phyloP scores from a whole-genome alignment of 2,888 invertebrate species.

The Dastarcus helophoroides region DNA sequence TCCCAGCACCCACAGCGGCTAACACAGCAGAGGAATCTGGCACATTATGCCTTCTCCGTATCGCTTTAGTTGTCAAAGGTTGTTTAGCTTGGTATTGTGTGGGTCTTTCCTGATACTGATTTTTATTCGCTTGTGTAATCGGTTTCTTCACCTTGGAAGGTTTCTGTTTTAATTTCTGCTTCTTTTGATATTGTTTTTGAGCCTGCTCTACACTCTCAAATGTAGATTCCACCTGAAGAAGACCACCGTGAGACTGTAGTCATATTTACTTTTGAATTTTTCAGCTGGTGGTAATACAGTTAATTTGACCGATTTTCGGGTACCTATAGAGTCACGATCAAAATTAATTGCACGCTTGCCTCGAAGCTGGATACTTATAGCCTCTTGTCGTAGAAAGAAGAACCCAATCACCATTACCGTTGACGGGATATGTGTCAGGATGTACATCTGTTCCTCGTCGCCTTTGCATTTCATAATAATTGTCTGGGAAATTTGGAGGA shows the following conservation, averaged over 20 bases:
- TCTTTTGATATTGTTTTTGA: conserved; percentile 35
- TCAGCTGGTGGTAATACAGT: conserved; percentile 61
- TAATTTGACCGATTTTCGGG: conserved; percentile 37
- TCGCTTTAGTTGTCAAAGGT: conserved; percentile 5
- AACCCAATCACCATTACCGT: conserved; percentile 67
- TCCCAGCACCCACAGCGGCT: conserved; percentile 65
- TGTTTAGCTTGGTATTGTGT: background rate
- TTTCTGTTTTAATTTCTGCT: conserved; percentile 24
- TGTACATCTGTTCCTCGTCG: conserved; percentile 31
- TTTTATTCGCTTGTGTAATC: conserved; percentile 12
- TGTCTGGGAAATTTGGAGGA: conserved; percentile 41
- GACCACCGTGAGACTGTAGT: conserved; percentile 61
- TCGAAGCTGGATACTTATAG: conserved; percentile 43
- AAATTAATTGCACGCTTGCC: no score
- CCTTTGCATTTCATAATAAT: conserved; percentile 12
- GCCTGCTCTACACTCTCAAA: conserved; percentile 59
- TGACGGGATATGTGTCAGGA: conserved; percentile 48
- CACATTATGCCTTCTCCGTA: conserved; percentile 16
- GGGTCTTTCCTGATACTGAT: conserved; percentile 9
- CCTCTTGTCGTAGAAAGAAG: conserved; percentile 67
- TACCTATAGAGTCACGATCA: conserved; percentile 22
- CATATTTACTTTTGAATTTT: conserved; percentile 49
- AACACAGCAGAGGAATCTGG: conserved; percentile 51
- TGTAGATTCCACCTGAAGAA: conserved; percentile 62
- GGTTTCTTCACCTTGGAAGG: conserved; percentile 9